These are phyloP conservation scores for Himalopsyche kuldschensis DNA, from an alignment of 2,888 invertebrate species.

Conservation along the genomic window DNA sequence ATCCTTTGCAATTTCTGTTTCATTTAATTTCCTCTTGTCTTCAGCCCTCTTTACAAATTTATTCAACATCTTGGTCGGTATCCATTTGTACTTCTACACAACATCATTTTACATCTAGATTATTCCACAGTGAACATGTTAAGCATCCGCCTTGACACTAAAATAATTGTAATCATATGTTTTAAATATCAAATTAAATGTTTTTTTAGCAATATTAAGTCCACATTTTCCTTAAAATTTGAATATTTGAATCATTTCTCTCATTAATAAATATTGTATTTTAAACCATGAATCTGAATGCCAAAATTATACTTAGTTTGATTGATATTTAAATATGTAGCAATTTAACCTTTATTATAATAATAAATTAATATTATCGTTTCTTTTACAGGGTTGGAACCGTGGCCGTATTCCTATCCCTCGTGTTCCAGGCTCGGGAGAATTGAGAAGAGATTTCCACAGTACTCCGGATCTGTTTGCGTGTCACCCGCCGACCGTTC, in stretches of 20 bases:
- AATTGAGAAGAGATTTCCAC: conserved; percentile 80
- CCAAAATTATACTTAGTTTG: too few species aligned
- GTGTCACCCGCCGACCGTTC: conserved; percentile 41
- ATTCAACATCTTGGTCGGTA: too few species aligned
- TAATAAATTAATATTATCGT: not conserved
- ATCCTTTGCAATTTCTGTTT: too few species aligned
- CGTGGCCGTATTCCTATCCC: conserved; percentile 55
- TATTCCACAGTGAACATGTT: too few species aligned
- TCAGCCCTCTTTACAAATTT: too few species aligned
- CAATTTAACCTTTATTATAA: too few species aligned
- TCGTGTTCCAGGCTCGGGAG: conserved; percentile 51
- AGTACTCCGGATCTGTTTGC: conserved; percentile 82
- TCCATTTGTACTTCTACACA: too few species aligned
- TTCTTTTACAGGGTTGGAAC: conserved; percentile 54
- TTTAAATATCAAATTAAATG: not conserved
- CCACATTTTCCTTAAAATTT: not conserved
- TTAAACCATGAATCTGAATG: too few species aligned
- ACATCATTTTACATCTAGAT: too few species aligned
- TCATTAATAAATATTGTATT: not conserved
- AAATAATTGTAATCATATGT: not conserved
- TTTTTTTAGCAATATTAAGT: too few species aligned
- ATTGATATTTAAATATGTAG: too few species aligned
- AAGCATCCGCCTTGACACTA: not conserved
- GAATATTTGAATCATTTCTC: not conserved
- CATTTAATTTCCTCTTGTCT: too few species aligned